phyloP scores from a whole-genome alignment of 2,797 vertebrate genomes.

The Typhlichthys eigenmanni region DNA sequence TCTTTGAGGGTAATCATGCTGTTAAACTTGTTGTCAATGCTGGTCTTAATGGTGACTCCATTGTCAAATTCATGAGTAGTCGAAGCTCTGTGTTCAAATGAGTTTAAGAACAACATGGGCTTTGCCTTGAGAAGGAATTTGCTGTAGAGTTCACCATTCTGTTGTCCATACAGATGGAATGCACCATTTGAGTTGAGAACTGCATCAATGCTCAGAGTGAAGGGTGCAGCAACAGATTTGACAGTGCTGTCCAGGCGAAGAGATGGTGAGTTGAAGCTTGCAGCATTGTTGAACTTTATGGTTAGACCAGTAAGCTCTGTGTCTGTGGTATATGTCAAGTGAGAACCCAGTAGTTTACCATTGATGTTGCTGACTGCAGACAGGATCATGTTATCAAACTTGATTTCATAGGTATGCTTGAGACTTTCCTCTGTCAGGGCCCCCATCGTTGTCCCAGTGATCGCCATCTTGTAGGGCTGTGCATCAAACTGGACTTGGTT shows the following conservation, averaged over 20 bases:
- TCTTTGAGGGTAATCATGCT: slow-evolving; percentile 80
- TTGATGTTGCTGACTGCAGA: slow-evolving; percentile 84
- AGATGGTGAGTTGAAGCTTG: slow-evolving; percentile 81
- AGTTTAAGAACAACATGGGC: slow-evolving; percentile 81
- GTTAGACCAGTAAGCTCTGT: slow-evolving; percentile 81
- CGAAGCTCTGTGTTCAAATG: slow-evolving; percentile 87
- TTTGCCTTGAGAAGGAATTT: slow-evolving; percentile 89
- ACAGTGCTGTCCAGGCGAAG: slow-evolving; percentile 82
- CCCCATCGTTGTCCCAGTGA: slow-evolving; percentile 83
- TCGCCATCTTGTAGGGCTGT: slow-evolving; percentile 79
- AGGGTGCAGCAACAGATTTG: slow-evolving; percentile 78
- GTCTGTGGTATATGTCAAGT: slow-evolving; percentile 80
- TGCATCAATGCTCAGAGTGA: slow-evolving; percentile 78
- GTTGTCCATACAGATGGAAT: slow-evolving; percentile 78
- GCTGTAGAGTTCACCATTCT: slow-evolving; percentile 86
- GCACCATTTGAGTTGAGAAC: slow-evolving; percentile 82
- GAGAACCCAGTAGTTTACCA: slow-evolving; percentile 78
- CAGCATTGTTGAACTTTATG: slow-evolving; percentile 75
- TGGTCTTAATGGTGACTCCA: slow-evolving; percentile 67
- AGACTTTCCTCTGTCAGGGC: slow-evolving; percentile 79
- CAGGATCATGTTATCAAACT: slow-evolving; percentile 74
- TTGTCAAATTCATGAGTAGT: slow-evolving; percentile 73
- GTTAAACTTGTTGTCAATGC: slow-evolving; percentile 81
- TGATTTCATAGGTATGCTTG: slow-evolving; percentile 84
- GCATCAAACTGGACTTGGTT: slow-evolving; percentile 81